Evolutionary conservation across 2,888 invertebrate species (phyloP), one percentile per base, ranked within the genome.

Genomic region (Barypeithes pellucidus): DNA sequence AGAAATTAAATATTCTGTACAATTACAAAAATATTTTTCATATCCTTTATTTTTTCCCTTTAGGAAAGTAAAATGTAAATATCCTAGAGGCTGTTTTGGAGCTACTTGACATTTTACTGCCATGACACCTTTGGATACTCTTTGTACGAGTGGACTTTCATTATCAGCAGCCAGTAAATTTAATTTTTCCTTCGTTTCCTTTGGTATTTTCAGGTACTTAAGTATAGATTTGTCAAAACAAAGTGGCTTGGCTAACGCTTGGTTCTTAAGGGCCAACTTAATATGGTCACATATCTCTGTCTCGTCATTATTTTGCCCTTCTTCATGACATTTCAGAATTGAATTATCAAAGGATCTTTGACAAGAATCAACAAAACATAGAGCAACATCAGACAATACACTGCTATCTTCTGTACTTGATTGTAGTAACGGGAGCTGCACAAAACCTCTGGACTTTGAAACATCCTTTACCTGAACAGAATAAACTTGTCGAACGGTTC

Each of bases 391-490:
- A 1, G 82, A 80, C 14, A 81, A 76, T 24, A 81, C 69, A 47
- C 73, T 77, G 52, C 74, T 80, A 22, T 79, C 79, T 84, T 86
- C 75, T n/a, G 70, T 68, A 45, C 74, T 70, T 14, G 78, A 75
- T 81, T 73, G 85, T 75, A 78, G 86, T 76, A 83, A 86, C 79
- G 83, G 88, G 79, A 84, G 86, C 75, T 92, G 92, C 1, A 94
- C 94, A 84, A 95, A 94, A 22, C 92, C 93, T 45, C 94, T 86
- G 67, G 91, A 90, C 74, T 93, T 92, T 0, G 91, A 90, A 0
- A 92, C 91, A 76, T 93, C 93, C 60, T 91, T 87, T 0, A 91
- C 88, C 57, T 92, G 85, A 0, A 94, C 91, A 2, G 94, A 94
- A 81, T 89, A 94, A 11, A 91, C 86, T 79, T 90, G 88, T 1